Conservation (phyloP, 2,113 vertebrate species). For the Onychostoma macrolepis region DNA sequence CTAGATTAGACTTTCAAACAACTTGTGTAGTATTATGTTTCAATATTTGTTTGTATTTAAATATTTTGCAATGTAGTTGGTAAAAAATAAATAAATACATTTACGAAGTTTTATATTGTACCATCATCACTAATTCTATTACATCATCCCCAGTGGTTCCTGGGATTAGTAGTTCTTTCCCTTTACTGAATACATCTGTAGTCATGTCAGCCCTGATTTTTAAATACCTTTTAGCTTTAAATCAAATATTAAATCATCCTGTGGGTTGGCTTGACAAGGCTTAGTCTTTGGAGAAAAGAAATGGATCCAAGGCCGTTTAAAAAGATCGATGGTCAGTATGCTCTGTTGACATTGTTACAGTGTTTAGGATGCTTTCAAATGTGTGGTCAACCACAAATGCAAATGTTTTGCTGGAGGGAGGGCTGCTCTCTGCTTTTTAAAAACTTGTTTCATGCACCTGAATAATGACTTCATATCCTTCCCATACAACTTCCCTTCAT, state of each 20-base stretch:
- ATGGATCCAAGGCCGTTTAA: background rate
- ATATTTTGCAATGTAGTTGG: too few relatives aligned
- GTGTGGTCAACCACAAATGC: background rate
- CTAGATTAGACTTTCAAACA: too few relatives aligned
- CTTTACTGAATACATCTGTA: too few relatives aligned
- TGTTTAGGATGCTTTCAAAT: background rate
- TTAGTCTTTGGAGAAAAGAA: background rate
- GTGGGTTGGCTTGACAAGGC: background rate
- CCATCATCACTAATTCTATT: too few relatives aligned
- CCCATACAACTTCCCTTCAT: background rate
- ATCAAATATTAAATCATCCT: background rate
- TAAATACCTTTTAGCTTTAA: background rate
- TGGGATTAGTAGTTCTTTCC: too few relatives aligned
- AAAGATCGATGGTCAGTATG: background rate
- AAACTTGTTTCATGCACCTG: background rate
- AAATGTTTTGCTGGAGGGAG: background rate
- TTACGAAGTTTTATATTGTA: too few relatives aligned
- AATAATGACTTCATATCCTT: slow-evolving; percentile 8
- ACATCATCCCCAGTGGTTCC: too few relatives aligned
- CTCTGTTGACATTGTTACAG: background rate
- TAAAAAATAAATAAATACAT: too few relatives aligned
- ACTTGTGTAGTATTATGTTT: too few relatives aligned
- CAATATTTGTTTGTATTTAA: too few relatives aligned
- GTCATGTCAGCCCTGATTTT: background rate
- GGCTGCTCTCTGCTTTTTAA: background rate